Percentiles rank a stretch among this genome's conserved stretches.
Evolutionary conservation across 2,113 vertebrate species (phyloP).

Genomic region (Colius striatus): DNA sequence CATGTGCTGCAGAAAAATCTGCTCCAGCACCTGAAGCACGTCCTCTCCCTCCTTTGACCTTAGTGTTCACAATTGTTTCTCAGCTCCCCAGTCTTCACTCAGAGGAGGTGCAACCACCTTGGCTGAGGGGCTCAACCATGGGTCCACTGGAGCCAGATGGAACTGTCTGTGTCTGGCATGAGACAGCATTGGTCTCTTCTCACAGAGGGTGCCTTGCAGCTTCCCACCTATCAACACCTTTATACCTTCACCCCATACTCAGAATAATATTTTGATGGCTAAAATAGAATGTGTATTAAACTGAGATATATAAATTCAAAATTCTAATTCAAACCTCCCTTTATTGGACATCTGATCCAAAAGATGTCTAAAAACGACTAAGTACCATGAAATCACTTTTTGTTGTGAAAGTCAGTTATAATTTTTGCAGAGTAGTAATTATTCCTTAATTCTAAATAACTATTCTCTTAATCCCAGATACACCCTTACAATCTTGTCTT

Average conservation of each 20-base stretch:
- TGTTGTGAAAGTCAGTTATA: background rate
- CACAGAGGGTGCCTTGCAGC: background rate
- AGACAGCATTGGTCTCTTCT: background rate
- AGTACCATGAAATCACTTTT: background rate
- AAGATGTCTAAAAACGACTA: background rate
- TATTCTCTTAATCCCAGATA: background rate
- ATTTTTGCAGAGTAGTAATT: background rate
- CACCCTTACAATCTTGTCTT: background rate
- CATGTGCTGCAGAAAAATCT: background rate
- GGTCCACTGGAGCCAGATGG: background rate
- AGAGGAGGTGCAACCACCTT: background rate
- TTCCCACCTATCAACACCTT: background rate
- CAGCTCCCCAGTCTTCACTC: background rate
- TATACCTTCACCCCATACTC: background rate
- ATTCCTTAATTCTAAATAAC: background rate
- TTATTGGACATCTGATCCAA: background rate
- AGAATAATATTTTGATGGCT: background rate
- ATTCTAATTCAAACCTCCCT: background rate
- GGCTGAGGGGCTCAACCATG: background rate
- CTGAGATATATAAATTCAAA: background rate
- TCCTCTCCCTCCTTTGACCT: background rate
- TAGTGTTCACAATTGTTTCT: background rate
- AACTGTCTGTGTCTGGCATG: fast-evolving
- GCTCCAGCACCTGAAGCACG: background rate
- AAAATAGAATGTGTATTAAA: background rate